Evolutionary conservation across 2,888 invertebrate genomes (phyloP).

Genomic region (Metalampra italica): DNA sequence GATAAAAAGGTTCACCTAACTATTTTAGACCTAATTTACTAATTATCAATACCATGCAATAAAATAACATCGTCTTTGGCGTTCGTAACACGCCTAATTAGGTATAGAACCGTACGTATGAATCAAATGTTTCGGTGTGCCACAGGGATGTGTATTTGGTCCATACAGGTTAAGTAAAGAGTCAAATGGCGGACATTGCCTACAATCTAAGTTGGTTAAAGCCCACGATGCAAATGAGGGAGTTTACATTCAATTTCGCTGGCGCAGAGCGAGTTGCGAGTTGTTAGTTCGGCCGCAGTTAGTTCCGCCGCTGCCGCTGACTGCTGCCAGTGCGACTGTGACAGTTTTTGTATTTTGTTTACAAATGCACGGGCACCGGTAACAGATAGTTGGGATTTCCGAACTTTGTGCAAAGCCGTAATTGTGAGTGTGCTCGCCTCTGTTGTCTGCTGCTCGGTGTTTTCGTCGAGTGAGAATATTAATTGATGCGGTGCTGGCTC

Average conservation of each 20-base stretch:
- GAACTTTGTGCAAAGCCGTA: background rate
- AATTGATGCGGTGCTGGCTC: no score
- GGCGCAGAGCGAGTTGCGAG: slow-evolving; percentile 30
- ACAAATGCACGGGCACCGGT: background rate
- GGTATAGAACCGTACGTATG: no score
- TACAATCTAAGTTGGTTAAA: slow-evolving; percentile 9
- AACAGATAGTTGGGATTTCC: slow-evolving; percentile 5
- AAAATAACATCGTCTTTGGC: no score
- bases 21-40: no score
- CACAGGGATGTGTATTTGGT: no score
- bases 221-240: slow-evolving; percentile 43
- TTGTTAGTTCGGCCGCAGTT: slow-evolving; percentile 39
- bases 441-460: background rate
- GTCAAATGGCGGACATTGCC: background rate
- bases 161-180: no score
- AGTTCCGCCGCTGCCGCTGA: slow-evolving; percentile 18
- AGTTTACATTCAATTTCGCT: slow-evolving; percentile 55
- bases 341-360: slow-evolving; percentile 31
- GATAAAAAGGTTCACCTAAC: no score
- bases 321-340: slow-evolving; percentile 25
- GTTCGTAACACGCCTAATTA: no score
- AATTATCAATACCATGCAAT: no score
- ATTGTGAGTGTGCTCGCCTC: background rate
- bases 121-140: no score
- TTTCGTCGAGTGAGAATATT: no score